phyloP scores from a whole-genome alignment of 2,888 invertebrate genomes.

The Nipponacmea schrenckii region DNA sequence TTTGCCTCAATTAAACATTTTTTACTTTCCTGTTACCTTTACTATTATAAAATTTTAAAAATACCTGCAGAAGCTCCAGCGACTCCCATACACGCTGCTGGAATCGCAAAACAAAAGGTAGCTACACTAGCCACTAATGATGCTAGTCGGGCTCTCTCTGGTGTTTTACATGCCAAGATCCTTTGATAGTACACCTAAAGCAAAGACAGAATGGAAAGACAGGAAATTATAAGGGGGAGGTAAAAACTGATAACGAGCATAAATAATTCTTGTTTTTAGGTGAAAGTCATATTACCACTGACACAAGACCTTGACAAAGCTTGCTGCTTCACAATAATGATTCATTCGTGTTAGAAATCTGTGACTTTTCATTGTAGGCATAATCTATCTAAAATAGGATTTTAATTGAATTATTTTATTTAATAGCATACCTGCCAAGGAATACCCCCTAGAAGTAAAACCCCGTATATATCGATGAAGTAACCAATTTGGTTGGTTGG shows the following conservation, averaged over 20 bases:
- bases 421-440: conserved; percentile 46
- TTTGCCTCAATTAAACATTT: no score
- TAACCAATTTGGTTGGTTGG: conserved; percentile 24
- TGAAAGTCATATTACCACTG: background rate
- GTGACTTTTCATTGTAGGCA: no score
- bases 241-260: no score
- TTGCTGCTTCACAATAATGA: background rate
- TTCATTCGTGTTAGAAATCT: background rate
- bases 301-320: background rate
- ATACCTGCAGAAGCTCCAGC: conserved; percentile 34
- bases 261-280: no score
- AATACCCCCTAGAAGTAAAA: conserved; percentile 41
- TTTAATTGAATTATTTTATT: no score
- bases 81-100: conserved; percentile 31
- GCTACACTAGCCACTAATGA: conserved; percentile 26
- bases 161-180: conserved; percentile 32
- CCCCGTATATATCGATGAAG: conserved; percentile 37
- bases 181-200: conserved; percentile 27
- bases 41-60: background rate
- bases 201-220: background rate
- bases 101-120: conserved; percentile 26
- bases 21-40: no score
- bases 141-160: conserved; percentile 22
- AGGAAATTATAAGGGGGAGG: no score
- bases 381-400: no score